Conservation (phyloP, 2,113 vertebrate species). For the Lophochroa leadbeateri region DNA sequence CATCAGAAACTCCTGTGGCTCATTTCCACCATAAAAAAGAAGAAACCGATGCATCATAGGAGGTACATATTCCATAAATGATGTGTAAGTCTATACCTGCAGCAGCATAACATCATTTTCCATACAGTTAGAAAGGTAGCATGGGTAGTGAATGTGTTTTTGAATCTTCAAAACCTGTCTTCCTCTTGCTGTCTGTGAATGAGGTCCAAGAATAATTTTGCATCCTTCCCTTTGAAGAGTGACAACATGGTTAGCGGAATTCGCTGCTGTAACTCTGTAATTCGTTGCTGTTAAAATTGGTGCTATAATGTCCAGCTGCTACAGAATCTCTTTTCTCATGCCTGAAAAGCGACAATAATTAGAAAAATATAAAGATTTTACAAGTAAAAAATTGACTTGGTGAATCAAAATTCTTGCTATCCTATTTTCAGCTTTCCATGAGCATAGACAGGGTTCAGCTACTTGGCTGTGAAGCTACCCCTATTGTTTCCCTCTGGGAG, state of each 20-base stretch:
- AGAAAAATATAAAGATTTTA: not conserved
- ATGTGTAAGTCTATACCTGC: conserved; percentile 42
- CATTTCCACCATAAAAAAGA: not conserved
- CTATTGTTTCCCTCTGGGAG: not conserved
- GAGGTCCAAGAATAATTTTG: conserved; percentile 65
- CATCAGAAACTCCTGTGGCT: not conserved
- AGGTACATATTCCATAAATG: not conserved
- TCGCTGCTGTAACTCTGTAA: not conserved
- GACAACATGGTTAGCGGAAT: not conserved
- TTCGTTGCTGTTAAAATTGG: not conserved
- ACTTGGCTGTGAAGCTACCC: not conserved
- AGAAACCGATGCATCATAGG: not conserved
- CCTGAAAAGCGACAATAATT: not conserved
- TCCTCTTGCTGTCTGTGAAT: not conserved
- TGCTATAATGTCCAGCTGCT: not conserved
- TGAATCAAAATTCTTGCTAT: not conserved
- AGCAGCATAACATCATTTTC: conserved; percentile 72
- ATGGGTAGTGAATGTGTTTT: not conserved
- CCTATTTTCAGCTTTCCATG: not conserved
- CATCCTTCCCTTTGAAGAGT: not conserved
- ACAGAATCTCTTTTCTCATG: not conserved
- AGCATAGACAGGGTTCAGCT: not conserved
- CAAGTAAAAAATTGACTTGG: not conserved
- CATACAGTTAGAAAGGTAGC: rapidly evolving
- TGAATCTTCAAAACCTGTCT: not conserved